Percentiles rank a stretch among this genome's conserved stretches.
Evolutionary conservation across 2,888 invertebrate species (phyloP).

Genomic region (Oscheius sp.): DNA sequence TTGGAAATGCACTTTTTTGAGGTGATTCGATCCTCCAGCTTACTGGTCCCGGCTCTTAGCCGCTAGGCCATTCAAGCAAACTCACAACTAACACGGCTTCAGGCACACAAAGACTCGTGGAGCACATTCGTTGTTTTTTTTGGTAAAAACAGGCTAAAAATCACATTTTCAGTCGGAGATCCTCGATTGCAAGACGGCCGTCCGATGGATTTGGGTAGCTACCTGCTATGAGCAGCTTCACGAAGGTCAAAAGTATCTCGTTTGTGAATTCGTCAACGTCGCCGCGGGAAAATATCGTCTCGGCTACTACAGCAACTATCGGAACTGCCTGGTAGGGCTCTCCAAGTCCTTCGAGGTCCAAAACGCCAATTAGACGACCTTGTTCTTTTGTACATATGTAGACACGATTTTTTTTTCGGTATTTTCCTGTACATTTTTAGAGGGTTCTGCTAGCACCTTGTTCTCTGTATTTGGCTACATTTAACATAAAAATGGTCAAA

Average conservation of each 20-base stretch:
- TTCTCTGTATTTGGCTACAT: too few species aligned
- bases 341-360: conserved; percentile 49
- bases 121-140: too few species aligned
- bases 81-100: too few species aligned
- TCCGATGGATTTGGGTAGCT: conserved; percentile 50
- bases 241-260: conserved; percentile 41
- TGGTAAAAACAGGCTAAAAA: not conserved
- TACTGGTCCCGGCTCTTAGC: too few species aligned
- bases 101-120: too few species aligned
- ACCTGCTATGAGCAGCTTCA: conserved; percentile 49
- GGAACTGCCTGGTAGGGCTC: conserved; percentile 54
- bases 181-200: conserved; percentile 50
- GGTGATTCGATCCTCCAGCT: too few species aligned
- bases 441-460: too few species aligned
- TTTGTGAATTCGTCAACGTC: conserved; percentile 60
- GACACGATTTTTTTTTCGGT: not conserved
- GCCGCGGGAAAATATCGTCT: conserved; percentile 61
- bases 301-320: conserved; percentile 52
- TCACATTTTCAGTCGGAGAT: conserved; percentile 42
- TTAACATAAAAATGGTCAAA: too few species aligned
- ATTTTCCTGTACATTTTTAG: not conserved
- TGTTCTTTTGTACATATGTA: not conserved
- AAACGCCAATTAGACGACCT: not conserved
- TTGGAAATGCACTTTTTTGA: too few species aligned
- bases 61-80: too few species aligned